These are phyloP conservation scores for Crotalus helleri DNA, from an alignment of 2,113 vertebrate genomes.

Conservation along the genomic window DNA sequence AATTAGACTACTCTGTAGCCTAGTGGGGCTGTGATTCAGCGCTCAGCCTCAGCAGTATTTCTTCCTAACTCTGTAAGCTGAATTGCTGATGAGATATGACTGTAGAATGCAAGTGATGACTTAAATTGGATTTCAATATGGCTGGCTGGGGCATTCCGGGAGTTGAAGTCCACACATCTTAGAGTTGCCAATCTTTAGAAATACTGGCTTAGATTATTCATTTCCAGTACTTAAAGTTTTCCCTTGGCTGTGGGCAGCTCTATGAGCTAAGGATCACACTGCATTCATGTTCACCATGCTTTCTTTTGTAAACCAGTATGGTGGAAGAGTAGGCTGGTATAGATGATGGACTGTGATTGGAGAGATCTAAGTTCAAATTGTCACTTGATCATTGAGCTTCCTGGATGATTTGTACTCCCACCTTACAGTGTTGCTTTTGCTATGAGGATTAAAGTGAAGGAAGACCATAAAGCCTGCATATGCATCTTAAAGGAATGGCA, in stretches of 20 bases:
- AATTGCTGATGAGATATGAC: conserved; percentile 18
- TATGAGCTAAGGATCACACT: neutral
- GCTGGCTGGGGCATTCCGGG: neutral
- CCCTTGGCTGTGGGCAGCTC: neutral
- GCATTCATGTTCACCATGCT: neutral
- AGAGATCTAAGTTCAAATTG: neutral
- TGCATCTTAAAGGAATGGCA: neutral
- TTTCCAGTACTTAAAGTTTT: neutral
- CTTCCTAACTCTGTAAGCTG: neutral
- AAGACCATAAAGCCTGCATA: neutral
- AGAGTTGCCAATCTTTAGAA: neutral
- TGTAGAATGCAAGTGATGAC: neutral
- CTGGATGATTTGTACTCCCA: neutral
- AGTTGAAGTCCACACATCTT: neutral
- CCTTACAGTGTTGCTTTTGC: neutral
- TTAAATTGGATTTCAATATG: neutral
- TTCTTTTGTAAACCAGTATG: neutral
- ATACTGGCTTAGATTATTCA: neutral
- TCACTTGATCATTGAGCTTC: neutral
- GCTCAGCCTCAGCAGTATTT: neutral
- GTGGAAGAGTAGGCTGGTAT: neutral
- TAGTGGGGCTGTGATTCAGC: neutral
- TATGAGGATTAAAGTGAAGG: neutral
- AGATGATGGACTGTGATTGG: neutral
- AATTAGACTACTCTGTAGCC: conserved; percentile 10